Conservation (phyloP, 1,140 invertebrate species). For the Monochamus saltuarius region DNA sequence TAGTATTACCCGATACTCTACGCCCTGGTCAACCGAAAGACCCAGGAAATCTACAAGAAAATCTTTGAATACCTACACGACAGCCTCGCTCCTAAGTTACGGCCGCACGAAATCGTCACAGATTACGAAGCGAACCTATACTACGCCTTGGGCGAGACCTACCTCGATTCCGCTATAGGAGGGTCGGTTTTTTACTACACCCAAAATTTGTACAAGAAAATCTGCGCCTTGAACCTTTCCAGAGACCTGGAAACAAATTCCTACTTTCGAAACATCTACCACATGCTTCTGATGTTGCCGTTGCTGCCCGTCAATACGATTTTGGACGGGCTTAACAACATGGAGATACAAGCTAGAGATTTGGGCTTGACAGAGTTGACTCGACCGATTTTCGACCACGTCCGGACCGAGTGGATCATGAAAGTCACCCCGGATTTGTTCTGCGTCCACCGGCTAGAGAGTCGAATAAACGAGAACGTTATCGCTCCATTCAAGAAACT, state of each 20-base stretch:
- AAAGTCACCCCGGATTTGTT: conserved; percentile 45
- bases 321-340: conserved; percentile 39
- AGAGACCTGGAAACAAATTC: conserved; percentile 42
- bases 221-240: conserved; percentile 39
- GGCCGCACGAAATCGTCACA: conserved; percentile 44
- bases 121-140: conserved; percentile 45
- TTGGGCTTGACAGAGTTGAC: conserved; percentile 26
- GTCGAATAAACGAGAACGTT: conserved; percentile 46
- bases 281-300: conserved; percentile 46
- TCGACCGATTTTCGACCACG: conserved; percentile 34
- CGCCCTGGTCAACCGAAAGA: conserved; percentile 40
- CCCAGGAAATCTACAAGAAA: conserved; percentile 40
- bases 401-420: conserved; percentile 40
- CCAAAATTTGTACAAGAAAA: conserved; percentile 46
- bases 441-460: conserved; percentile 43
- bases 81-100: conserved; percentile 35
- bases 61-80: conserved; percentile 40
- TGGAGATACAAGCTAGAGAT: conserved; percentile 39
- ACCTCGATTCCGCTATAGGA: conserved; percentile 42
- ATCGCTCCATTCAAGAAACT: conserved; percentile 45
- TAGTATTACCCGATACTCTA: conserved; percentile 46
- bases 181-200: conserved; percentile 46
- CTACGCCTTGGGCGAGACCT: conserved; percentile 42
- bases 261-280: conserved; percentile 42
- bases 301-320: conserved; percentile 46